phyloP scores from a whole-genome alignment of 1,140 invertebrate genomes.

The Eumaeus atala region DNA sequence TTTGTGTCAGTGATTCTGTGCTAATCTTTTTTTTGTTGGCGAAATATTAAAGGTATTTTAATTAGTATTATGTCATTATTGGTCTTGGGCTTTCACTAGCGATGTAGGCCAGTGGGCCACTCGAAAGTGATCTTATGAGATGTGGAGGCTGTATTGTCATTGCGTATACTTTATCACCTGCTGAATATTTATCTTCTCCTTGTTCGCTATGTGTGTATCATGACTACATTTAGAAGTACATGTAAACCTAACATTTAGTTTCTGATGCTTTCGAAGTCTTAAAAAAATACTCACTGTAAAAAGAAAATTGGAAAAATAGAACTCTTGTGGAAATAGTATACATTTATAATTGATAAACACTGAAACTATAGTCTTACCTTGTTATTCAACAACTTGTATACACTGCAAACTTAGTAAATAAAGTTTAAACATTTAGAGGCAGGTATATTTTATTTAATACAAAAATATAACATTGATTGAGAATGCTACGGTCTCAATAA shows the following conservation, averaged over 20 bases:
- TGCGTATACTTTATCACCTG: background rate
- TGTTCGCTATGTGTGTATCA: background rate
- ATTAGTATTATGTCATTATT: background rate
- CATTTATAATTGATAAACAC: too few species aligned
- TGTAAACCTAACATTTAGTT: background rate
- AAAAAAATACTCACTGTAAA: too few species aligned
- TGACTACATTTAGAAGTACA: background rate
- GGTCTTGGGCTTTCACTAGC: slow-evolving; percentile 27
- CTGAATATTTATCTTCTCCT: background rate
- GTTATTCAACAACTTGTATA: too few species aligned
- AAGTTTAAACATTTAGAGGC: too few species aligned
- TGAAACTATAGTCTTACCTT: too few species aligned
- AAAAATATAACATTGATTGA: too few species aligned
- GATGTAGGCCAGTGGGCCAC: slow-evolving; percentile 33
- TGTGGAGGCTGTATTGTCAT: slow-evolving; percentile 31
- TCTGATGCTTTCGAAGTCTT: too few species aligned
- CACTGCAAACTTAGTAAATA: too few species aligned
- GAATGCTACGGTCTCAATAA: too few species aligned
- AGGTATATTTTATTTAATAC: too few species aligned
- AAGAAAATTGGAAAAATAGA: background rate
- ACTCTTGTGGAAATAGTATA: too few species aligned
- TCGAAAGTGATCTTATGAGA: slow-evolving; percentile 37
- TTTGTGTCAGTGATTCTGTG: slow-evolving; percentile 9
- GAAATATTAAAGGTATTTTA: slow-evolving; percentile 6
- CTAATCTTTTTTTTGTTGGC: background rate